phyloP scores from a whole-genome alignment of 2,113 vertebrate genomes.

The Sisor rabdophorus region DNA sequence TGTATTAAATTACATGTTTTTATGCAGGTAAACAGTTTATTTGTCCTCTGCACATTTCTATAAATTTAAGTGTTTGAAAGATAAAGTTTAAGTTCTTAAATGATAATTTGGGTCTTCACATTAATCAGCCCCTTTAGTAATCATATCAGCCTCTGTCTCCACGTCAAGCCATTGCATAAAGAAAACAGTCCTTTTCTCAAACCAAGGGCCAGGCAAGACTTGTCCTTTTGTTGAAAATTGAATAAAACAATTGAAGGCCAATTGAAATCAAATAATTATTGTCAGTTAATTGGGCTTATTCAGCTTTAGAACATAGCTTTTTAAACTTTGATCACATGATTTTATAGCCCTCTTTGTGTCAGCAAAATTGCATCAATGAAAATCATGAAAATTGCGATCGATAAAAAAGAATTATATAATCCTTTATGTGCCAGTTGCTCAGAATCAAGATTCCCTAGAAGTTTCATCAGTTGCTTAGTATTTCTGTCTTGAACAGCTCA shows the following conservation, averaged over 20 bases:
- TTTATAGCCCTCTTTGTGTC: conserved; percentile 34
- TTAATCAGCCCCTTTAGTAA: conserved; percentile 73
- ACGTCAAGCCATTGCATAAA: conserved; percentile 40
- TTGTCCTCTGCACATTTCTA: conserved; percentile 46
- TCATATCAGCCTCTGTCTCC: conserved; percentile 74
- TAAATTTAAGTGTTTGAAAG: conserved; percentile 62
- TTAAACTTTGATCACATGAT: conserved; percentile 31
- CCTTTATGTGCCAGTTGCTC: conserved; percentile 2
- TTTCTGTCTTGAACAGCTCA: conserved; percentile 17
- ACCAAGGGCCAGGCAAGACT: conserved; percentile 49
- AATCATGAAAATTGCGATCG: conserved; percentile 36
- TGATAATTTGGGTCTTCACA: conserved; percentile 77
- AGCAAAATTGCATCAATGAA: conserved; percentile 39
- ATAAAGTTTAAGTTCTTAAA: conserved; percentile 73
- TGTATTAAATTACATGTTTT: not conserved
- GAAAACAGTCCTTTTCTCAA: conserved; percentile 37
- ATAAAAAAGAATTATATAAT: conserved; percentile 38
- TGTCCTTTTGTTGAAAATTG: conserved; percentile 59
- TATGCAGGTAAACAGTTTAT: not conserved
- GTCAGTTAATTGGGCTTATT: conserved; percentile 54
- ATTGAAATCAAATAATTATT: conserved; percentile 57
- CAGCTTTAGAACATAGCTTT: conserved; percentile 27
- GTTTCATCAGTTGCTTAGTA: conserved; percentile 41
- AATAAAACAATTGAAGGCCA: conserved; percentile 49
- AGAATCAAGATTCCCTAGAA: conserved; percentile 31